A percentile compares a stretch with the other conserved stretches of the same genome.
Evolutionary conservation across 2,797 vertebrate genomes (phyloP).

Genomic region (Argentina silus): DNA sequence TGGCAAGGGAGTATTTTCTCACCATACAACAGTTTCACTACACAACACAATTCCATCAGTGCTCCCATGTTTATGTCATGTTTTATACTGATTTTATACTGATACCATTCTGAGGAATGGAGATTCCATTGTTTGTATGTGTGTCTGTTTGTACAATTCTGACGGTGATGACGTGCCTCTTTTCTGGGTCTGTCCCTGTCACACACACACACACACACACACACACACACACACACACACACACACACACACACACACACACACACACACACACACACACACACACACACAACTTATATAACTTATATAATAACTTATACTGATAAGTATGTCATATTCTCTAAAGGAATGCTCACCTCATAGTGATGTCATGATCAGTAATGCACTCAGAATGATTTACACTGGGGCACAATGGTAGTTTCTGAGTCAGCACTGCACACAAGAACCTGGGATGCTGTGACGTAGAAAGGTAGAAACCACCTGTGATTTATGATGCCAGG

Average conservation of each 20-base stretch:
- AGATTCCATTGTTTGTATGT: neutral
- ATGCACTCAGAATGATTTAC: too few species aligned
- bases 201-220: neutral
- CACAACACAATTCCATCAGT: neutral
- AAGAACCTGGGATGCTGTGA: neutral
- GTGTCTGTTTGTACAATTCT: neutral
- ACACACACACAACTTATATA: too few species aligned
- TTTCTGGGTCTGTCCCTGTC: neutral
- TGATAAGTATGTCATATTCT: too few species aligned
- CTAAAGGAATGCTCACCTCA: too few species aligned
- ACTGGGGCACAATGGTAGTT: too few species aligned
- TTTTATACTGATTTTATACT: too few species aligned
- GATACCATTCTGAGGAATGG: too few species aligned
- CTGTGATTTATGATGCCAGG: neutral
- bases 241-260: neutral
- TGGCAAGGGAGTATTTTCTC: neutral
- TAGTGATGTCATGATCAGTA: too few species aligned
- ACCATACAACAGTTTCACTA: neutral
- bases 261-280: neutral
- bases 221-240: too few species aligned
- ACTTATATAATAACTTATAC: too few species aligned
- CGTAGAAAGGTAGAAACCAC: neutral
- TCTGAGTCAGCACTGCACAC: too few species aligned
- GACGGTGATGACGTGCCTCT: neutral
- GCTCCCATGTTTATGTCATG: neutral